phyloP scores from a whole-genome alignment of 2,888 invertebrate species.

The Lithosia quadra region DNA sequence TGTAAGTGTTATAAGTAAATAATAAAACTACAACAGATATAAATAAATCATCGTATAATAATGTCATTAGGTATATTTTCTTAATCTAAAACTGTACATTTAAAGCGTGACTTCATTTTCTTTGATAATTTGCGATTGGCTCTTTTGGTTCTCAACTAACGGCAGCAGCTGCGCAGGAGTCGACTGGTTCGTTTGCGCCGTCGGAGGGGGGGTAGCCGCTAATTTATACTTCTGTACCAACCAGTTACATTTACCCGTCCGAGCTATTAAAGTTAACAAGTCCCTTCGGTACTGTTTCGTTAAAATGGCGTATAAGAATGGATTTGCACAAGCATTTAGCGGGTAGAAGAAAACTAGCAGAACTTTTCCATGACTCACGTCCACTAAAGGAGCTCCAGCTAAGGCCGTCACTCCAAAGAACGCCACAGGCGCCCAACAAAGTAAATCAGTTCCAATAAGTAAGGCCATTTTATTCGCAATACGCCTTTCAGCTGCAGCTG shows the following conservation, averaged over 20 bases:
- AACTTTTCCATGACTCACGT: conserved; percentile 93
- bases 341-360: conserved; percentile 96
- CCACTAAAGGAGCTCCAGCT: conserved; percentile 93
- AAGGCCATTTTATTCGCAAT: conserved; percentile 96
- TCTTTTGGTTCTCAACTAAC: conserved; percentile 73
- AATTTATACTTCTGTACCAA: conserved; percentile 76
- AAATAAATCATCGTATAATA: conserved; percentile 76
- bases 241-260: conserved; percentile 85
- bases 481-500: conserved; percentile 89
- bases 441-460: conserved; percentile 94
- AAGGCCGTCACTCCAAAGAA: conserved; percentile 96
- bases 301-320: conserved; percentile 96
- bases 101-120: conserved; percentile 73
- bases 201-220: conserved; percentile 77
- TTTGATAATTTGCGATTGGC: conserved; percentile 70
- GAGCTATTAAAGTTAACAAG: conserved; percentile 89
- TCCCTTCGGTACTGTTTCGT: conserved; percentile 95
- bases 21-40: conserved; percentile 54
- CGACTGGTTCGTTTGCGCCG: conserved; percentile 78
- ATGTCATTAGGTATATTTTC: conserved; percentile 58
- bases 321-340: conserved; percentile 96
- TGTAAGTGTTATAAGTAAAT: not conserved
- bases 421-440: conserved; percentile 95
- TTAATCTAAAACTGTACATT: conserved; percentile 50
- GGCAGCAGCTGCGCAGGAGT: conserved; percentile 72